Evolutionary conservation across 1,140 invertebrate genomes (phyloP).

Genomic region (Drosophila yakuba): DNA sequence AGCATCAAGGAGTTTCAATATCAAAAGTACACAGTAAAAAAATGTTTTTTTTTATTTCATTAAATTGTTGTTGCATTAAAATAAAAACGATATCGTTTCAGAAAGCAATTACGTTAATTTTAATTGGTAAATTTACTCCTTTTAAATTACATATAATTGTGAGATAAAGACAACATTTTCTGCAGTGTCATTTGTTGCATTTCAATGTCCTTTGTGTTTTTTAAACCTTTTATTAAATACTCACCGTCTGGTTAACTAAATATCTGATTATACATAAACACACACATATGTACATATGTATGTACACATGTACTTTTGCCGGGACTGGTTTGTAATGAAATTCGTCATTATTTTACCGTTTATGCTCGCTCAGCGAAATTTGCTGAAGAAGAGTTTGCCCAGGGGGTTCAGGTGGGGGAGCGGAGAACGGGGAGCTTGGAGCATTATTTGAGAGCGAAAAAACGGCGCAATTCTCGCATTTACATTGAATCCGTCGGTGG

Average conservation of each 20-base stretch:
- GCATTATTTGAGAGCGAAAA: constrained; percentile 70
- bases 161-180: neutral
- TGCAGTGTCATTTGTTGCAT: neutral
- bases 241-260: neutral
- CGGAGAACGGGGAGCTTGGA: neutral
- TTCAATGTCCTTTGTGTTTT: constrained; percentile 6
- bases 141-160: too few relatives aligned
- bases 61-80: too few relatives aligned
- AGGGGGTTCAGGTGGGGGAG: constrained; percentile 19
- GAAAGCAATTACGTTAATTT: too few relatives aligned
- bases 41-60: too few relatives aligned
- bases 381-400: constrained; percentile 4
- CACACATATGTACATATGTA: neutral
- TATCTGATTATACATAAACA: neutral
- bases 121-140: too few relatives aligned
- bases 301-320: constrained; percentile 1
- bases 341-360: constrained; percentile 29
- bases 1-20: constrained; percentile 11
- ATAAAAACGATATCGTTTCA: too few relatives aligned
- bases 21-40: neutral
- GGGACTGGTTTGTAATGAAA: constrained; percentile 38
- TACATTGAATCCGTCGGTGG: constrained; percentile 62
- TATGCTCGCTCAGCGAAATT: constrained; percentile 35
- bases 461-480: constrained; percentile 54
- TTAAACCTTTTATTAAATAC: neutral